phyloP scores from a whole-genome alignment of 2,113 vertebrate species.

The Myotis lucifugus region DNA sequence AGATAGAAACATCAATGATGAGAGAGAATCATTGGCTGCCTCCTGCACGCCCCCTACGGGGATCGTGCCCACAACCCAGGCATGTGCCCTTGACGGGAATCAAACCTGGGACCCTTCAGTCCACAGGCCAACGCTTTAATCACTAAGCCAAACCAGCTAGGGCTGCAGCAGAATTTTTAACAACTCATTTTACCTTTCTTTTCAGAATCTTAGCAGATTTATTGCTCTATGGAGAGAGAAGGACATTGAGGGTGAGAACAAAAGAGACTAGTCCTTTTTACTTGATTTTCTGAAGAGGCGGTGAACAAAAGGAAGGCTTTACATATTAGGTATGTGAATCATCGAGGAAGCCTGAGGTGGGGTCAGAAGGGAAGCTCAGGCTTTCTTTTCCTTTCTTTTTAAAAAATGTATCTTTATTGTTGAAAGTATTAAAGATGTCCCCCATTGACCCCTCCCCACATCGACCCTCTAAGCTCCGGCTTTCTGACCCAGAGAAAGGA shows the following conservation, averaged over 20 bases:
- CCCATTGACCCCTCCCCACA: too few relatives aligned
- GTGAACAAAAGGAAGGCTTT: neutral
- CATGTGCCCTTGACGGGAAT: too few relatives aligned
- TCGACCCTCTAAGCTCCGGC: neutral
- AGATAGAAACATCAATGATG: too few relatives aligned
- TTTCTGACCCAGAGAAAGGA: neutral
- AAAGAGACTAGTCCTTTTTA: neutral
- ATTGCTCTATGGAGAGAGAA: neutral
- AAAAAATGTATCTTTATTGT: too few relatives aligned
- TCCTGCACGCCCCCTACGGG: too few relatives aligned
- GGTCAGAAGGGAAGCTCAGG: neutral
- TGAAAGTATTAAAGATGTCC: too few relatives aligned
- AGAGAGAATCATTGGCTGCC: too few relatives aligned
- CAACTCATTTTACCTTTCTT: slow-evolving; percentile 5
- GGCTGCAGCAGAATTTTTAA: neutral
- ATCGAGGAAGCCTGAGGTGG: neutral
- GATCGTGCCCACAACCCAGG: too few relatives aligned
- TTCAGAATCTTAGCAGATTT: neutral
- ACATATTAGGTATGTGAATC: neutral
- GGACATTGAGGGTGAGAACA: neutral
- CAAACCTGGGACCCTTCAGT: too few relatives aligned
- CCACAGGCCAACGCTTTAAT: too few relatives aligned
- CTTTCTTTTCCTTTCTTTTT: neutral
- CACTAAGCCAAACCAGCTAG: too few relatives aligned
- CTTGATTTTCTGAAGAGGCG: neutral